These are phyloP conservation scores for Pandemis heparana DNA, from an alignment of 2,888 invertebrate genomes.

Conservation along the genomic window DNA sequence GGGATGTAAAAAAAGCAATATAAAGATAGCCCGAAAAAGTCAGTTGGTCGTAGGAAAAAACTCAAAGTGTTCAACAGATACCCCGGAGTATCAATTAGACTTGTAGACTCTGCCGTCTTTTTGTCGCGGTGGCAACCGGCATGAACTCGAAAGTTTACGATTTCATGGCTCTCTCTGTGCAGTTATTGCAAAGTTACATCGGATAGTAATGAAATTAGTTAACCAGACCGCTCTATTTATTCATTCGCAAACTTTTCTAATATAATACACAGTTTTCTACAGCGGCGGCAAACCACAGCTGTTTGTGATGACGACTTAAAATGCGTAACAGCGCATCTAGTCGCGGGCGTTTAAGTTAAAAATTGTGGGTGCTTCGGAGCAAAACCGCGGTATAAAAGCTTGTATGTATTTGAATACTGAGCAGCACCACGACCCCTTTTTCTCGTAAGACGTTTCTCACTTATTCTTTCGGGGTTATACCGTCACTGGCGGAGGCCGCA, in stretches of 20 bases:
- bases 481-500: constrained; percentile 71
- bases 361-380: constrained; percentile 27
- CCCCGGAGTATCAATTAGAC: constrained; percentile 39
- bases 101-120: constrained; percentile 36
- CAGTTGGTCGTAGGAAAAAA: constrained; percentile 27
- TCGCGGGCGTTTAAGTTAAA: constrained; percentile 22
- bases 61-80: constrained; percentile 34
- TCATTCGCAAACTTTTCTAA: constrained; percentile 35
- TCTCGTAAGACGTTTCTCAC: constrained; percentile 80
- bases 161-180: constrained; percentile 13
- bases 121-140: constrained; percentile 29
- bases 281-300: constrained; percentile 19
- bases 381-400: constrained; percentile 36
- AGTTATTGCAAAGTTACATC: constrained; percentile 22
- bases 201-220: constrained; percentile 25
- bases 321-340: constrained; percentile 31
- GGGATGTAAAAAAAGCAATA: constrained; percentile 39
- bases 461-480: constrained; percentile 81
- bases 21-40: constrained; percentile 36
- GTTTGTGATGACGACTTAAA: constrained; percentile 25
- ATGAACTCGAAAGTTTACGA: constrained; percentile 33
- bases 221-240: constrained; percentile 30
- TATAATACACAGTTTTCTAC: constrained; percentile 25
- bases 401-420: constrained; percentile 72
- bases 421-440: constrained; percentile 73